These are phyloP conservation scores for Halcyon badia DNA, from an alignment of 2,797 vertebrate species.

Conservation along the genomic window DNA sequence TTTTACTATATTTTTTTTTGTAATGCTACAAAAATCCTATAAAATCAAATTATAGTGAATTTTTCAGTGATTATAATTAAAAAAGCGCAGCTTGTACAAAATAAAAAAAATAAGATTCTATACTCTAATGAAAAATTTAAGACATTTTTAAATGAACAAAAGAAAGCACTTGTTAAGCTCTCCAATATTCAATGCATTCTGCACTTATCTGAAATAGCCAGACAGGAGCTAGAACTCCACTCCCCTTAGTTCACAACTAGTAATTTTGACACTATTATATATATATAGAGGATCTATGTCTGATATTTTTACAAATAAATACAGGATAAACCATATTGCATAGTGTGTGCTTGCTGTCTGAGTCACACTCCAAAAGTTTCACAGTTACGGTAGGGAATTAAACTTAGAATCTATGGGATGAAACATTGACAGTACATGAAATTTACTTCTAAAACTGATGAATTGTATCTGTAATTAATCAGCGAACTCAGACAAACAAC, in stretches of 20 bases:
- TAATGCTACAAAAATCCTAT: constrained; percentile 85
- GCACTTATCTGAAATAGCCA: constrained; percentile 81
- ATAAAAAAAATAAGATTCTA: constrained; percentile 84
- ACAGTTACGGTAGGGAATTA: constrained; percentile 80
- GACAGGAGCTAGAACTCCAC: constrained; percentile 73
- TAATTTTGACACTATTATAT: constrained; percentile 79
- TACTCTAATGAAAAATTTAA: constrained; percentile 83
- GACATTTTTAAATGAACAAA: constrained; percentile 81
- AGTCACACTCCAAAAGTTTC: constrained; percentile 83
- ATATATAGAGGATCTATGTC: constrained; percentile 79
- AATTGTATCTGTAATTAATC: constrained; percentile 26
- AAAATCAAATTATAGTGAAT: constrained; percentile 85
- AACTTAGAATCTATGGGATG: constrained; percentile 56
- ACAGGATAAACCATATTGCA: constrained; percentile 89
- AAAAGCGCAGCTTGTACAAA: constrained; percentile 85
- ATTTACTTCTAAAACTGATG: constrained; percentile 33
- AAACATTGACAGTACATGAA: constrained; percentile 56
- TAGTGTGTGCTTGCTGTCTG: constrained; percentile 88
- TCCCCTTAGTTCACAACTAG: constrained; percentile 74
- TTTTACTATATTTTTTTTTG: constrained; percentile 78
- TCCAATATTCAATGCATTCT: constrained; percentile 76
- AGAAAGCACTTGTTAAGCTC: constrained; percentile 83
- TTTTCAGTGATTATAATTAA: constrained; percentile 84
- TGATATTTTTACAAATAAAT: constrained; percentile 90
- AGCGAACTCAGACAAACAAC: constrained; percentile 72